phyloP scores from a whole-genome alignment of 2,888 invertebrate genomes.

The Odontocerum albicorne region DNA sequence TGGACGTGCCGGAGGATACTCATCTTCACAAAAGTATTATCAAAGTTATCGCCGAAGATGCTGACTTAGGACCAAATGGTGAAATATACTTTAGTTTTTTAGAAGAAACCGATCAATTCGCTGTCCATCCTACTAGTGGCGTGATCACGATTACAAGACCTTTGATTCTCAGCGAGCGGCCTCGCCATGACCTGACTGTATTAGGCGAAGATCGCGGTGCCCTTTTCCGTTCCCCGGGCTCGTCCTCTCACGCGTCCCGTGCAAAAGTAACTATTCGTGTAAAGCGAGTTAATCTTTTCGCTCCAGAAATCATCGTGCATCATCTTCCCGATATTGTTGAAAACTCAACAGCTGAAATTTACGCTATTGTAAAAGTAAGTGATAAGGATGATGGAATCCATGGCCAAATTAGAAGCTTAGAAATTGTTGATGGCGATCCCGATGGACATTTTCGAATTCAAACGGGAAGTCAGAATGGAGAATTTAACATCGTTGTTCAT shows the following conservation, averaged over 20 bases:
- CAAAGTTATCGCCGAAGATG: slow-evolving; percentile 88
- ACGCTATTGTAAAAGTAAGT: slow-evolving; percentile 83
- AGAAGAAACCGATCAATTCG: slow-evolving; percentile 80
- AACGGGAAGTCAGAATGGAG: slow-evolving; percentile 63
- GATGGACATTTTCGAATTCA: slow-evolving; percentile 83
- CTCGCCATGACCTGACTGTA: slow-evolving; percentile 75
- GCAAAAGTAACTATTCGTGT: slow-evolving; percentile 78
- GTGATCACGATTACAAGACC: slow-evolving; percentile 81
- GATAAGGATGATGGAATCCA: slow-evolving; percentile 84
- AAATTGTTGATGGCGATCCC: slow-evolving; percentile 88
- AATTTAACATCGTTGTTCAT: slow-evolving; percentile 79
- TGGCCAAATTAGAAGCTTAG: slow-evolving; percentile 78
- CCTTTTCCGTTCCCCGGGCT: slow-evolving; percentile 50
- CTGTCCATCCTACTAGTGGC: slow-evolving; percentile 92
- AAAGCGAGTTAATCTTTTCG: slow-evolving; percentile 79
- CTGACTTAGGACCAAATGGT: slow-evolving; percentile 93
- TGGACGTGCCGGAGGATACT: slow-evolving; percentile 85
- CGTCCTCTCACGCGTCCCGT: slow-evolving; percentile 65
- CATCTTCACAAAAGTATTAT: slow-evolving; percentile 80
- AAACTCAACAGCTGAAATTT: slow-evolving; percentile 80
- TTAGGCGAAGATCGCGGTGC: slow-evolving; percentile 84
- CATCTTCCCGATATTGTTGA: slow-evolving; percentile 80
- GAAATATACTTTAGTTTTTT: slow-evolving; percentile 95
- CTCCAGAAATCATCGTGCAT: slow-evolving; percentile 81
- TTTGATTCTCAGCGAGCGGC: slow-evolving; percentile 69